phyloP scores from a whole-genome alignment of 92 coral and sea anemone species.

The Porites divaricata region DNA sequence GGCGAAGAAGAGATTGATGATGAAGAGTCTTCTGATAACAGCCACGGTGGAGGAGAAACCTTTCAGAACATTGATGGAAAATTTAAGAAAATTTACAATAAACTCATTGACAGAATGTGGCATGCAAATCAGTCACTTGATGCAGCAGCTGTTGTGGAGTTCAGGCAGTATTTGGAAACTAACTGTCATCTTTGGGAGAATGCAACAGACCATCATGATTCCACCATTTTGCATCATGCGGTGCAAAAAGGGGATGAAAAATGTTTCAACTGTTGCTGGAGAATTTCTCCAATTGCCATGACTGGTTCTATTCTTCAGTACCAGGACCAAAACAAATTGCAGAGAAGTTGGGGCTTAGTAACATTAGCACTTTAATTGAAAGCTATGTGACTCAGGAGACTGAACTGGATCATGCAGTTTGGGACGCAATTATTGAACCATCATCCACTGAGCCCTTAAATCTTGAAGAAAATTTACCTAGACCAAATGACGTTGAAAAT shows the following conservation, averaged over 20 bases:
- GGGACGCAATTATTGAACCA: neutral
- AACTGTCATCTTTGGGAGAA: too few species aligned
- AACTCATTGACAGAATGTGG: neutral
- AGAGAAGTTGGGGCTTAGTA: constrained; percentile 34
- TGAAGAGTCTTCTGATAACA: too few species aligned
- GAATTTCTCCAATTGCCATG: constrained; percentile 27
- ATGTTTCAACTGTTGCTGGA: constrained; percentile 39
- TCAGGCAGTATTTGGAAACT: neutral
- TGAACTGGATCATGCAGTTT: neutral
- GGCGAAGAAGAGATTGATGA: too few species aligned
- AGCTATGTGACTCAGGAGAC: constrained; percentile 2
- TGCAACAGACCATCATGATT: too few species aligned
- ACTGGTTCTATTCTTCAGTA: constrained; percentile 30
- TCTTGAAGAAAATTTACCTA: neutral
- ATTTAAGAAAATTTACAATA: neutral
- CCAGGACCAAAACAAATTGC: constrained; percentile 57
- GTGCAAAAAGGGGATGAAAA: neutral
- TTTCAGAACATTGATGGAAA: neutral
- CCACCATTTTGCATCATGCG: too few species aligned
- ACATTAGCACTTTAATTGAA: constrained; percentile 7
- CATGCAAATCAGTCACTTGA: neutral
- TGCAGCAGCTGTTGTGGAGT: neutral
- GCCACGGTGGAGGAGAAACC: too few species aligned
- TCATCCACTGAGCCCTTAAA: too few species aligned
- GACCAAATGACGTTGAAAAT: neutral